A percentile compares a stretch with the other conserved stretches of the same genome.
Evolutionary conservation across 2,797 vertebrate species (phyloP).

Genomic region (Podarcis lilfordi): DNA sequence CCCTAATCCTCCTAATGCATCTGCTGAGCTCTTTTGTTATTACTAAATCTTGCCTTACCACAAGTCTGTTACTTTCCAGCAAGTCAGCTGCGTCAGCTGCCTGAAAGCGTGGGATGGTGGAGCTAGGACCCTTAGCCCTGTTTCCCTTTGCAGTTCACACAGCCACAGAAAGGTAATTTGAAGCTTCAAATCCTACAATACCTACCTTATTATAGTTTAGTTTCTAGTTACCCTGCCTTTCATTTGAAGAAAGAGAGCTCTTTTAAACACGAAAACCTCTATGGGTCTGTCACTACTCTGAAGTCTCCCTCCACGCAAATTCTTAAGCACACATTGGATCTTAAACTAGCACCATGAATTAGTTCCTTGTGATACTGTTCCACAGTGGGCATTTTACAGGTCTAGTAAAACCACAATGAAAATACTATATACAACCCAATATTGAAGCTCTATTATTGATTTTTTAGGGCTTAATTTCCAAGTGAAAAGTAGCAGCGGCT

Average conservation of each 20-base stretch:
- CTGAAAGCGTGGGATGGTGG: neutral
- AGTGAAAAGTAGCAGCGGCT: conserved; percentile 49
- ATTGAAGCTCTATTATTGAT: conserved; percentile 67
- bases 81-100: neutral
- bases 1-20: conserved; percentile 33
- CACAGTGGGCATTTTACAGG: conserved; percentile 62
- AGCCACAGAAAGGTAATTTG: conserved; percentile 59
- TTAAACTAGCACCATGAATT: conserved; percentile 56
- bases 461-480: conserved; percentile 62
- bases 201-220: conserved; percentile 63
- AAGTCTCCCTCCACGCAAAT: conserved; percentile 46
- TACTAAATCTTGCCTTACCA: conserved; percentile 13
- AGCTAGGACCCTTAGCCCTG: conserved; percentile 42
- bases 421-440: conserved; percentile 64
- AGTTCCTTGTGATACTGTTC: conserved; percentile 59
- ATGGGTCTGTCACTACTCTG: conserved; percentile 48
- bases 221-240: conserved; percentile 63
- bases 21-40: conserved; percentile 46
- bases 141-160: conserved; percentile 59
- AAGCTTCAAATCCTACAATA: conserved; percentile 64
- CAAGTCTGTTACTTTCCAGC: conserved; percentile 33
- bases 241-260: conserved; percentile 55
- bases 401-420: conserved; percentile 71
- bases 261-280: conserved; percentile 64
- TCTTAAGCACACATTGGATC: conserved; percentile 48